These are phyloP conservation scores for Globia sparganii DNA, from an alignment of 2,888 invertebrate species.

Conservation along the genomic window DNA sequence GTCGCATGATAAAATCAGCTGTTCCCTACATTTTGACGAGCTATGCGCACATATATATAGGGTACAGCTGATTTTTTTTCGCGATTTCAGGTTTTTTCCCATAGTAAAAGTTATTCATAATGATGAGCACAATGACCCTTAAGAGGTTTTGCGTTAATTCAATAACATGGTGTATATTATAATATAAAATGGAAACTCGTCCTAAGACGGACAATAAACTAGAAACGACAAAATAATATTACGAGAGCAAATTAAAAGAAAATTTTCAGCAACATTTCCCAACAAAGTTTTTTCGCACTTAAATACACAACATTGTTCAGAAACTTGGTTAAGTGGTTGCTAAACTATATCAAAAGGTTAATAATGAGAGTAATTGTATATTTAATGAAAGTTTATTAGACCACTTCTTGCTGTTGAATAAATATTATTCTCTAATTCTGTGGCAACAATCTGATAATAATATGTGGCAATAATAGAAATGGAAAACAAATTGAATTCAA, in stretches of 20 bases:
- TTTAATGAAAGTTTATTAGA: constrained; percentile 49
- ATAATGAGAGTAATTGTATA: constrained; percentile 47
- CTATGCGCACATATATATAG: too few relatives aligned
- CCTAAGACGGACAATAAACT: not conserved
- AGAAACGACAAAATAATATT: constrained; percentile 15
- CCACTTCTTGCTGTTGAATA: constrained; percentile 42
- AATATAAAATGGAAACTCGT: not conserved
- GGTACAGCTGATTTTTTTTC: too few relatives aligned
- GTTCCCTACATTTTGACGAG: too few relatives aligned
- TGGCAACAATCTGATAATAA: constrained; percentile 39
- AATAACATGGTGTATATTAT: too few relatives aligned
- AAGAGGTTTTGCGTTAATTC: too few relatives aligned
- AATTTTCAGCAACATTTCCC: constrained; percentile 26
- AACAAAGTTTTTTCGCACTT: constrained; percentile 33
- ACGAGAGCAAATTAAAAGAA: constrained; percentile 24
- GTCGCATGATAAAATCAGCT: too few relatives aligned
- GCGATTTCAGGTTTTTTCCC: too few relatives aligned
- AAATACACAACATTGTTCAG: constrained; percentile 31
- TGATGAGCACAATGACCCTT: too few relatives aligned
- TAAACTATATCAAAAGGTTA: constrained; percentile 46
- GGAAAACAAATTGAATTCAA: constrained; percentile 36
- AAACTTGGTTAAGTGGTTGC: constrained; percentile 35
- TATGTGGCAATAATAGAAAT: constrained; percentile 40
- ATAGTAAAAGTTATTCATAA: too few relatives aligned
- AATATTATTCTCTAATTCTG: constrained; percentile 41